These are phyloP conservation scores for Cephus cinctus DNA, from an alignment of 1,140 invertebrate species.

Conservation along the genomic window DNA sequence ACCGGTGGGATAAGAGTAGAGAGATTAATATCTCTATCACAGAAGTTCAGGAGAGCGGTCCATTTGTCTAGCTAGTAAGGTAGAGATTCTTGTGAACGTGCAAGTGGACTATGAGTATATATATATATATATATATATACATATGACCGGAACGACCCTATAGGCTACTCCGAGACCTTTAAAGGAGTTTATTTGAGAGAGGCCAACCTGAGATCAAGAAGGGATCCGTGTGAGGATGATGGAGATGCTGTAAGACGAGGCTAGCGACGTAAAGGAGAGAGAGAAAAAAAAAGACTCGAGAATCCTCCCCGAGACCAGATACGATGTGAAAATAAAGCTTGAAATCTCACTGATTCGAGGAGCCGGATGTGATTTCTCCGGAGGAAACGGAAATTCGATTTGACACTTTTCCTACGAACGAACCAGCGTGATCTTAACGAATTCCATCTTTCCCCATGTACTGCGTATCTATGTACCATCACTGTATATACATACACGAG, in stretches of 20 bases:
- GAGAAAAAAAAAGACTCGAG: constrained; percentile 1
- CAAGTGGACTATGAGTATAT: no score
- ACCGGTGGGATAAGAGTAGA: constrained; percentile 21
- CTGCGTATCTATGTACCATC: not conserved
- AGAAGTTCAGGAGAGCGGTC: constrained; percentile 40
- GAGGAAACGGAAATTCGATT: constrained; percentile 32
- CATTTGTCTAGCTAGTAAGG: constrained; percentile 39
- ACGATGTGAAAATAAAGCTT: not conserved
- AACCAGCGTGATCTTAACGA: constrained; percentile 23
- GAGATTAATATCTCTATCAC: constrained; percentile 51
- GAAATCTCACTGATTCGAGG: not conserved
- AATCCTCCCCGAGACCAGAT: not conserved
- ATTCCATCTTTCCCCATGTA: constrained; percentile 14
- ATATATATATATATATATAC: no score
- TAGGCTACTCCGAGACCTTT: constrained; percentile 12
- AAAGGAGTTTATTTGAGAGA: constrained; percentile 38
- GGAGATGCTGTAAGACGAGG: not conserved
- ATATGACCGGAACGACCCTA: constrained; percentile 13
- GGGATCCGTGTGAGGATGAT: no score
- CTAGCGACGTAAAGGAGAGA: constrained; percentile 12
- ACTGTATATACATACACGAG: constrained; percentile 11
- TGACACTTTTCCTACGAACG: constrained; percentile 23
- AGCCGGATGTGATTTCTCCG: constrained; percentile 19
- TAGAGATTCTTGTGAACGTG: no score
- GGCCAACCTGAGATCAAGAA: no score